phyloP scores from a whole-genome alignment of 1,140 invertebrate species.

The Drosophila aff. region DNA sequence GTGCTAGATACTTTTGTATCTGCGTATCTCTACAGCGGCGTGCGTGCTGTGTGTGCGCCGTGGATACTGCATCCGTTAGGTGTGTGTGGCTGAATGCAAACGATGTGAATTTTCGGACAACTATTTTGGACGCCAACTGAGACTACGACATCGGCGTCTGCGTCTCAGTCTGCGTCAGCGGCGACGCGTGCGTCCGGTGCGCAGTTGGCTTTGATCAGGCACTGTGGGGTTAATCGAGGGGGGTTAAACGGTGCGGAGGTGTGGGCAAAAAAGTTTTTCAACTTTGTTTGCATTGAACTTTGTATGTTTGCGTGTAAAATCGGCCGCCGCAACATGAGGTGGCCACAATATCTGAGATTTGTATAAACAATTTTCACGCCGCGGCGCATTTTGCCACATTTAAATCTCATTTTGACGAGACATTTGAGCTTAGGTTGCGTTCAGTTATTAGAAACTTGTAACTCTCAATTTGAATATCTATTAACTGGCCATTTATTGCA shows the following conservation, averaged over 20 bases:
- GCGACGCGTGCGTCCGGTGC: slow-evolving; percentile 74
- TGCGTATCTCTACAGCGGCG: slow-evolving; percentile 42
- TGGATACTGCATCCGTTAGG: slow-evolving; percentile 77
- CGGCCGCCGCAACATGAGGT: slow-evolving; percentile 32
- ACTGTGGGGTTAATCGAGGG: slow-evolving; percentile 13
- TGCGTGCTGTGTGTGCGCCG: slow-evolving; percentile 32
- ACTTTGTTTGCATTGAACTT: slow-evolving; percentile 63
- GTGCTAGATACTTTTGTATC: slow-evolving; percentile 69
- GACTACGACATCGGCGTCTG: slow-evolving; percentile 7
- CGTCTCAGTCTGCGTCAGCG: slow-evolving; percentile 21
- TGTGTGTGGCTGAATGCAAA: slow-evolving; percentile 79
- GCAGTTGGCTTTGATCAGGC: slow-evolving; percentile 75
- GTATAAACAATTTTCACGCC: slow-evolving; percentile 68
- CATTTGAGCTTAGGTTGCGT: neutral
- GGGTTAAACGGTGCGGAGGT: neutral
- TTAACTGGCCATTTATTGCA: neutral
- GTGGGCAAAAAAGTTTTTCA: slow-evolving; percentile 38
- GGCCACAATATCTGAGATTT: slow-evolving; percentile 55
- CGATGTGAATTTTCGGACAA: slow-evolving; percentile 71
- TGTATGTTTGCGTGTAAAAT: slow-evolving; percentile 19
- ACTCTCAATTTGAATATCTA: neutral
- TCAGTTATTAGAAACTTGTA: slow-evolving; percentile 1
- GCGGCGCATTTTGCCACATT: slow-evolving; percentile 41
- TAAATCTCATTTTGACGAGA: slow-evolving; percentile 25
- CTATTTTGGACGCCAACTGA: slow-evolving; percentile 50